Conservation (phyloP, 2,888 invertebrate species). For the Pseudoips prasinana region DNA sequence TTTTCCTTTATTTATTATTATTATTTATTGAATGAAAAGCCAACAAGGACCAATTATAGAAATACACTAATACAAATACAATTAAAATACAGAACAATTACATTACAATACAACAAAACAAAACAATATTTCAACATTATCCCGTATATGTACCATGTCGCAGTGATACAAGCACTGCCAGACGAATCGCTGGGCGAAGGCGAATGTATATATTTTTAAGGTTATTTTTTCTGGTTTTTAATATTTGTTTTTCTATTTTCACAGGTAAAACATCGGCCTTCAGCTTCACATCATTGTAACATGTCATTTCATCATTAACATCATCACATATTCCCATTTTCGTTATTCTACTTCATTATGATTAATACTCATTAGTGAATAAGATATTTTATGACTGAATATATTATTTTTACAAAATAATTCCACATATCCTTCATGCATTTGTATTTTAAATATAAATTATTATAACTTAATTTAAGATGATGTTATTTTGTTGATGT, state of each 20-base stretch:
- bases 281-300: slow-evolving; percentile 49
- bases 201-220: too few relatives aligned
- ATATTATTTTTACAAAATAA: slow-evolving; percentile 43
- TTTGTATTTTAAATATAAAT: slow-evolving; percentile 66
- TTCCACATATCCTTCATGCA: slow-evolving; percentile 68
- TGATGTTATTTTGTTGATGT: slow-evolving; percentile 39
- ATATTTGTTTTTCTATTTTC: slow-evolving; percentile 42
- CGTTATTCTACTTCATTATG: slow-evolving; percentile 30
- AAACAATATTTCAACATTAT: too few relatives aligned
- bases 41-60: too few relatives aligned
- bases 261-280: slow-evolving; percentile 51
- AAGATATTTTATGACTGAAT: slow-evolving; percentile 65
- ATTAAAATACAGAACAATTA: too few relatives aligned
- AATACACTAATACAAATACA: too few relatives aligned
- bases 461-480: slow-evolving; percentile 44
- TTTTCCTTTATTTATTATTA: too few relatives aligned
- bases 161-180: too few relatives aligned
- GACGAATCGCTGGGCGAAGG: too few relatives aligned
- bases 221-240: too few relatives aligned
- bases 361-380: slow-evolving; percentile 70
- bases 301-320: slow-evolving; percentile 14
- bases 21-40: too few relatives aligned
- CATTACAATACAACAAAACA: too few relatives aligned
- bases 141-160: too few relatives aligned
- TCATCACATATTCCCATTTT: slow-evolving; percentile 24